These are phyloP conservation scores for Tinea trinotella DNA, from an alignment of 2,888 invertebrate genomes.

Conservation along the genomic window DNA sequence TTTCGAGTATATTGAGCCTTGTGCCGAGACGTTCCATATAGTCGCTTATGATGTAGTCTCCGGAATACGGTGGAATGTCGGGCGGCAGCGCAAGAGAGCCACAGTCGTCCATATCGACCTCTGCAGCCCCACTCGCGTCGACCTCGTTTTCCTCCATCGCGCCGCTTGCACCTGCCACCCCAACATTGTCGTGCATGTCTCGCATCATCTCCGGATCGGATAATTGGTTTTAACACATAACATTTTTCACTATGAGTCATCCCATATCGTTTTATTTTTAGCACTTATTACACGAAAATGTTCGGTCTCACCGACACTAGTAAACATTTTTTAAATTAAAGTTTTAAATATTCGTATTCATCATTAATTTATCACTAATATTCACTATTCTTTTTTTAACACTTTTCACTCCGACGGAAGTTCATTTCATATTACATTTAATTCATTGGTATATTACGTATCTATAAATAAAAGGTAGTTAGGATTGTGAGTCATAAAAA, in stretches of 20 bases:
- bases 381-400: constrained; percentile 24
- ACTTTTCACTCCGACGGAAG: constrained; percentile 54
- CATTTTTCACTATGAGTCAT: constrained; percentile 70
- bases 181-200: constrained; percentile 68
- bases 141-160: constrained; percentile 70
- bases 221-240: constrained; percentile 48
- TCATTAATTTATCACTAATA: constrained; percentile 4
- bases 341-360: constrained; percentile 3
- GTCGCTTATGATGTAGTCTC: constrained; percentile 87
- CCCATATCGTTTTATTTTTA: constrained; percentile 66
- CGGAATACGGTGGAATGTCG: constrained; percentile 68
- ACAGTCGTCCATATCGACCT: constrained; percentile 68
- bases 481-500: constrained; percentile 26
- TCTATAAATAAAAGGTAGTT: constrained; percentile 40
- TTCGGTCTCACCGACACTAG: constrained; percentile 35
- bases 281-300: constrained; percentile 54
- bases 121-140: constrained; percentile 68
- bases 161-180: constrained; percentile 56
- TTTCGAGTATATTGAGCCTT: constrained; percentile 88
- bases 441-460: constrained; percentile 55
- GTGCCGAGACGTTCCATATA: constrained; percentile 93
- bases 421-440: constrained; percentile 34
- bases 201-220: constrained; percentile 69
- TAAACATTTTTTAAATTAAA: constrained; percentile 6
- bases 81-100: constrained; percentile 70